Base-by-base conservation (phyloP, 2,888 invertebrate species). In the Coenonympha arcania region DNA sequence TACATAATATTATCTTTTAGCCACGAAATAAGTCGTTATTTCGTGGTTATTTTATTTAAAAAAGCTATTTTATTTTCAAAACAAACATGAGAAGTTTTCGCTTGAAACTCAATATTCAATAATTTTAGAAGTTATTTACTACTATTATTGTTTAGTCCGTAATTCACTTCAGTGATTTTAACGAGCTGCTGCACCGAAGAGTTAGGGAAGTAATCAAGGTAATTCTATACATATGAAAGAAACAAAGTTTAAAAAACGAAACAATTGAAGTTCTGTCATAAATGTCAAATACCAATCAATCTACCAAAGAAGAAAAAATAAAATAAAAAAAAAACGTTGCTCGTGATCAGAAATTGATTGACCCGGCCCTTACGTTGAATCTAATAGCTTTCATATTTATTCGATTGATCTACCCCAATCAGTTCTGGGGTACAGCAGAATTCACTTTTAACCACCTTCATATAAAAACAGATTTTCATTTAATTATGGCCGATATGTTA, bases 231-330 rank as follows among this genome's bases (percentile, higher is more conserved):
- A n/a, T n/a, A n/a, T n/a, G n/a, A 34, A n/a, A 34, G 34, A n/a
- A 18, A 2, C 18, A n/a, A 34, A 34, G 3, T 18, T 9, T 9
- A 34, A 18, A 16, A 15, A n/a, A 34, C n/a, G 4, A 34, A 34
- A 18, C 13, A 30, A 11, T 30, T 13, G 4, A 11, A 30, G 13
- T n/a, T n/a, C n/a, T 11, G 28, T 11, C 28, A 16, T 26, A 30
- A 24, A 20, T 16, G 40, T 31, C 43, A 33, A 9, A 43, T 3
- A 42, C 40, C 16, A 42, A 33, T 43, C 43, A 43, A 43, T 43
- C 20, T 22, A 31, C 4, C 33, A 33, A 43, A 33, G 22, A 15
- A 43, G 20, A 9, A 19, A 40, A 18, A 31, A 41, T n/a, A n/a
- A n/a, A n/a, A n/a, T n/a, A 13, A 42, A 31, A 11, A 43, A 33